Conservation (phyloP, 1,140 invertebrate species). For the Panagrolaimus sp. region DNA sequence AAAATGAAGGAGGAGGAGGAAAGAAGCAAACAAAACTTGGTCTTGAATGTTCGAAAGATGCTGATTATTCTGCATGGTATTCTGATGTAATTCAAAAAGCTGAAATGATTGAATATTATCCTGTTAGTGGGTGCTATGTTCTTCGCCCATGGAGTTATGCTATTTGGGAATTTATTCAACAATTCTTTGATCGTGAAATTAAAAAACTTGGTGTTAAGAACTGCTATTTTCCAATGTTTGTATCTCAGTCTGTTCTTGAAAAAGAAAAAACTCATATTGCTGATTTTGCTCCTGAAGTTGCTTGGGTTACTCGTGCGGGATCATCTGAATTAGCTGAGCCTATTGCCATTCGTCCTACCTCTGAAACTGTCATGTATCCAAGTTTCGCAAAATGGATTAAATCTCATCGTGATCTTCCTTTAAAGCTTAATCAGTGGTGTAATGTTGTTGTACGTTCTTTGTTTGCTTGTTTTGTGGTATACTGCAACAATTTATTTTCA, state of each 20-base stretch:
- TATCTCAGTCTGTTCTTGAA: slow-evolving; percentile 79
- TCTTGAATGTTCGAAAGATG: slow-evolving; percentile 82
- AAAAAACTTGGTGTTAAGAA: slow-evolving; percentile 89
- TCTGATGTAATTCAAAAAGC: slow-evolving; percentile 94
- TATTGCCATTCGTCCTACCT: slow-evolving; percentile 95
- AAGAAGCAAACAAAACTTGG: slow-evolving; percentile 71
- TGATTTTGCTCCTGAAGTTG: slow-evolving; percentile 97
- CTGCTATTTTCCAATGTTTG: slow-evolving; percentile 97
- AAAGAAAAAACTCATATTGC: slow-evolving; percentile 92
- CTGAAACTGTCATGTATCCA: slow-evolving; percentile 99
- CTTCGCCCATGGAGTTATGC: slow-evolving; percentile 87
- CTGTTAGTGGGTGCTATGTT: slow-evolving; percentile 97
- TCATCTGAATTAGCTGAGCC: slow-evolving; percentile 85
- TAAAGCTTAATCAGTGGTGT: slow-evolving; percentile 97
- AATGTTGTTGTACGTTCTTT: slow-evolving; percentile 76
- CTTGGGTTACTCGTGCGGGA: slow-evolving; percentile 96
- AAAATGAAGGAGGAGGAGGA: too few species aligned
- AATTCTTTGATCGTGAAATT: slow-evolving; percentile 82
- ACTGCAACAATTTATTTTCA: slow-evolving; percentile 58
- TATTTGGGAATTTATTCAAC: slow-evolving; percentile 89
- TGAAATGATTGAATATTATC: slow-evolving; percentile 98
- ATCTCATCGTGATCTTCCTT: slow-evolving; percentile 90
- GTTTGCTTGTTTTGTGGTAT: too few species aligned
- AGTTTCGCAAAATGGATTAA: slow-evolving; percentile 96
- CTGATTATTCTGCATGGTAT: slow-evolving; percentile 94